Conservation (phyloP, 2,888 invertebrate species). For the Eustalomyia histrio region DNA sequence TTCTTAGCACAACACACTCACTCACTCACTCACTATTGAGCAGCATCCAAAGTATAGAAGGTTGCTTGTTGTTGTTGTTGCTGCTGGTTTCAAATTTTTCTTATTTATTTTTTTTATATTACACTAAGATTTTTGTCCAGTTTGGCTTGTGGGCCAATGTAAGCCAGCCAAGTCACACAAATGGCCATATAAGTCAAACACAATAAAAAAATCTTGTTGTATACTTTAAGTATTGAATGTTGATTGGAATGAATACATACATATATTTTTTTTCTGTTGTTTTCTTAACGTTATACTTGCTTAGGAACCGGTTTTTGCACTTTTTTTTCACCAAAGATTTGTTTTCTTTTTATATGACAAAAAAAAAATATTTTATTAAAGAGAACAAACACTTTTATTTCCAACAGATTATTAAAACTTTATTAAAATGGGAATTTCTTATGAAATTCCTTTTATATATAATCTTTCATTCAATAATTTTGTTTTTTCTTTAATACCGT, state of each 20-base stretch:
- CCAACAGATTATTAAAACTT: not conserved
- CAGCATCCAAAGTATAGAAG: slow-evolving; percentile 45
- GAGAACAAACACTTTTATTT: slow-evolving; percentile 49
- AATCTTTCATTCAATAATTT: not conserved
- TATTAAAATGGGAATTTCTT: slow-evolving; percentile 29
- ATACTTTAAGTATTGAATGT: slow-evolving; percentile 52
- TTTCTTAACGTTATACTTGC: slow-evolving; percentile 57
- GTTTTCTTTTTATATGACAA: slow-evolving; percentile 53
- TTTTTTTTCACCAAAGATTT: slow-evolving; percentile 60
- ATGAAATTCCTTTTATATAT: slow-evolving; percentile 34
- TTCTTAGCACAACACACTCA: slow-evolving; percentile 48
- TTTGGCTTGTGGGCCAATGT: slow-evolving; percentile 65
- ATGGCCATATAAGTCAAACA: slow-evolving; percentile 61
- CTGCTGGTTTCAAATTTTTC: slow-evolving; percentile 11
- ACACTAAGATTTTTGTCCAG: slow-evolving; percentile 64
- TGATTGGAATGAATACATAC: slow-evolving; percentile 54
- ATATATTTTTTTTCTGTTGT: not conserved
- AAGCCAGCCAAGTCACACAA: slow-evolving; percentile 58
- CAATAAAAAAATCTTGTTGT: slow-evolving; percentile 30
- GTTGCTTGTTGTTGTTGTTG: slow-evolving; percentile 30
- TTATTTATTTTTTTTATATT: slow-evolving; percentile 39
- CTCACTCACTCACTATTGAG: slow-evolving; percentile 30
- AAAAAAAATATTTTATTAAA: not conserved
- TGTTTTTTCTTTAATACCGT: not conserved
- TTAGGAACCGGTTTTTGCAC: slow-evolving; percentile 66